phyloP scores from a whole-genome alignment of 2,113 vertebrate species.

The Isurus oxyrinchus region DNA sequence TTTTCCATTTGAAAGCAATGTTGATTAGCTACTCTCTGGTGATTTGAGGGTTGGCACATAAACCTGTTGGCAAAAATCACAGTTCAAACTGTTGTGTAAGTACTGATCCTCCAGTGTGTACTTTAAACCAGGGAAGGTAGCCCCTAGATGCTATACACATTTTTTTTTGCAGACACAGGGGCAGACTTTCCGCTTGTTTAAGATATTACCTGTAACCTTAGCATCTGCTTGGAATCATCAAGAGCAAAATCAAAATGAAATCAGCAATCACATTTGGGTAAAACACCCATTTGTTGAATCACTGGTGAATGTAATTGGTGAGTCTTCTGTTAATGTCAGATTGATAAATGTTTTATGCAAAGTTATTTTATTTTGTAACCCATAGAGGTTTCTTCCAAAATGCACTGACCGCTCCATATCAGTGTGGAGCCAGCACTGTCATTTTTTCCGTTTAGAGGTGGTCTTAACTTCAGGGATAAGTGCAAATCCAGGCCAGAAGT shows the following conservation, averaged over 20 bases:
- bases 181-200: constrained; percentile 7
- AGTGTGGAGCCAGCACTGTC: constrained; percentile 32
- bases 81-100: constrained; percentile 35
- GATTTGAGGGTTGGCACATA: constrained; percentile 34
- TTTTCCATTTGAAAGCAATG: constrained; percentile 38
- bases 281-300: constrained; percentile 14
- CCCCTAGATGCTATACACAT: constrained; percentile 9
- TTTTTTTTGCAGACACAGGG: constrained; percentile 15
- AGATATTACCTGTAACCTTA: constrained; percentile 32
- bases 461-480: constrained; percentile 33
- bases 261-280: not conserved
- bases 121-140: constrained; percentile 32
- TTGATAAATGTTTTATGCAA: constrained; percentile 36
- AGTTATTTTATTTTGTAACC: constrained; percentile 32
- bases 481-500: constrained; percentile 29
- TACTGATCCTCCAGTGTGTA: constrained; percentile 27
- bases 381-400: constrained; percentile 16
- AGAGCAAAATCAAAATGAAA: constrained; percentile 10
- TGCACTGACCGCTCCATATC: constrained; percentile 25
- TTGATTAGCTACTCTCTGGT: constrained; percentile 35
- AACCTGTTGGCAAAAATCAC: constrained; percentile 32
- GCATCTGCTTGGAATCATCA: constrained; percentile 31
- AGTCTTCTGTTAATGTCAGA: constrained; percentile 9
- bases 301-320: constrained; percentile 31
- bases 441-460: constrained; percentile 34